Evolutionary conservation across 2,797 vertebrate genomes (phyloP).

Genomic region (Netta rufina): DNA sequence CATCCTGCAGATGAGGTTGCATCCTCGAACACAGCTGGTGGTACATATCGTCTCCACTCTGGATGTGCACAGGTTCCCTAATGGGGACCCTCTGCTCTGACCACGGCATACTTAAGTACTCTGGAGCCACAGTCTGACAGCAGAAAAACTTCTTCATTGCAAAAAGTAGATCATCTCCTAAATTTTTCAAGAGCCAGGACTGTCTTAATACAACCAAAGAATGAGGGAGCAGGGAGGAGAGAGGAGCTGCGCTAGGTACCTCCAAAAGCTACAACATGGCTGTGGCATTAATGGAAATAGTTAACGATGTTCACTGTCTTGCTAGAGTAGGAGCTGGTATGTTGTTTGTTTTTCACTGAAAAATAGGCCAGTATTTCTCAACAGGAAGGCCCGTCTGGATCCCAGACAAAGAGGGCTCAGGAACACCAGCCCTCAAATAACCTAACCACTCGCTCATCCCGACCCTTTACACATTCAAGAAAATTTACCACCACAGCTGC

Average conservation of each 20-base stretch:
- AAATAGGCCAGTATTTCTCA: constrained; percentile 74
- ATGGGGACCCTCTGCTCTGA: background rate
- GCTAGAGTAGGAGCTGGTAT: constrained; percentile 43
- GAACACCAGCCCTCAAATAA: constrained; percentile 76
- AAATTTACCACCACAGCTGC: background rate
- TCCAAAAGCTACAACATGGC: background rate
- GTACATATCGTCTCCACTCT: background rate
- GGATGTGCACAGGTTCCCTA: background rate
- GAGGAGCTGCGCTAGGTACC: background rate
- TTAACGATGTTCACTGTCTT: constrained; percentile 1
- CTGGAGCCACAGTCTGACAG: background rate
- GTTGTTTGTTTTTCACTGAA: constrained; percentile 68
- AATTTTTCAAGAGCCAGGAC: background rate
- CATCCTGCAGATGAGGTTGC: background rate
- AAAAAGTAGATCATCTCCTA: background rate
- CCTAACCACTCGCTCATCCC: background rate
- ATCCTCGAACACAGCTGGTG: background rate
- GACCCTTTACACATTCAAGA: background rate
- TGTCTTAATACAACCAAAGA: background rate
- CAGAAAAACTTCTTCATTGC: background rate
- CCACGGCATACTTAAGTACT: background rate
- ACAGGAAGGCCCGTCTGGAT: constrained; percentile 63
- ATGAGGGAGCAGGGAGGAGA: background rate
- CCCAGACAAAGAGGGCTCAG: constrained; percentile 56
- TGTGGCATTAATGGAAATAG: constrained; percentile 1